Conservation (phyloP, 2,888 invertebrate species). For the Sarcophaga rosellei region DNA sequence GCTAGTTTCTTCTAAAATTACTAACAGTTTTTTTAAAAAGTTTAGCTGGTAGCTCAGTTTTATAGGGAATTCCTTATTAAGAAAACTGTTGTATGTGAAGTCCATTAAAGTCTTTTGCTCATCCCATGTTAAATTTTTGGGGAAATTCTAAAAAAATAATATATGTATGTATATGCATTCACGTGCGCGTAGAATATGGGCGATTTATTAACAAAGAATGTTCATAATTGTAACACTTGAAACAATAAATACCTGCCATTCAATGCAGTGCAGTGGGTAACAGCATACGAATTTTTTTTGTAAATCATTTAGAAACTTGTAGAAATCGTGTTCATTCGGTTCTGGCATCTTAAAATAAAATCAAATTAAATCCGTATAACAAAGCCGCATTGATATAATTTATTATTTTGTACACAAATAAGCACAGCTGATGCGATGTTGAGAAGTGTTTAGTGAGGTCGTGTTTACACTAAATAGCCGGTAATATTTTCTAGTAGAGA, state of each 20-base stretch:
- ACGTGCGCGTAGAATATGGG: not conserved
- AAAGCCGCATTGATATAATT: not conserved
- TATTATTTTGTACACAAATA: not conserved
- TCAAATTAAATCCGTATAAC: not conserved
- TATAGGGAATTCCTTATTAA: conserved; percentile 84
- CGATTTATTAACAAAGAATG: not conserved
- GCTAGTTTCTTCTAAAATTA: conserved; percentile 82
- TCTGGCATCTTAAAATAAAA: conserved; percentile 10
- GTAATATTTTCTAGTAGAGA: not conserved
- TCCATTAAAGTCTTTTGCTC: conserved; percentile 84
- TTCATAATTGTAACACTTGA: not conserved
- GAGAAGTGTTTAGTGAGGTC: conserved; percentile 1
- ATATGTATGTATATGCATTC: not conserved
- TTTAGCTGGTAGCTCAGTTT: conserved; percentile 84
- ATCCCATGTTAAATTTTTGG: conserved; percentile 78
- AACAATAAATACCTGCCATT: conserved; percentile 72
- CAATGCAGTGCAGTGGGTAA: conserved; percentile 75
- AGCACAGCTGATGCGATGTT: not conserved
- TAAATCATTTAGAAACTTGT: conserved; percentile 69
- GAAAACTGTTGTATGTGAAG: conserved; percentile 83
- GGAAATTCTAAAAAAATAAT: conserved; percentile 50
- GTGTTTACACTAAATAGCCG: not conserved
- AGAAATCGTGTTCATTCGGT: not conserved
- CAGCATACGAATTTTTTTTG: conserved; percentile 78
- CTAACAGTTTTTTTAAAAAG: conserved; percentile 86